These are phyloP conservation scores for Eriosoma lanigerum DNA, from an alignment of 1,140 invertebrate species.

Conservation along the genomic window DNA sequence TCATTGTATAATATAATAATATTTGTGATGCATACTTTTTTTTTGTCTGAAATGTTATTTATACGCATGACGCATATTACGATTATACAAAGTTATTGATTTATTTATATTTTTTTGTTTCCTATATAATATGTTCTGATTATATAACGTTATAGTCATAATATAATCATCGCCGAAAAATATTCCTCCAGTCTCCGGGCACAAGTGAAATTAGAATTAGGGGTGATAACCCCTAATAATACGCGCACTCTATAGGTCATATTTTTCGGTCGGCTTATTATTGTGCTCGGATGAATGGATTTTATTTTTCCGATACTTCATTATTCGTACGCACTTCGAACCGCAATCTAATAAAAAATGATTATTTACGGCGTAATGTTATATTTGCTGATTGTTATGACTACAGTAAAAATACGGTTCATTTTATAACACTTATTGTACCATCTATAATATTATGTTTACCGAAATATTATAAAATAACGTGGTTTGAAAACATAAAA, in stretches of 20 bases:
- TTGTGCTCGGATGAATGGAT: neutral
- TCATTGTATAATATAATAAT: too few relatives aligned
- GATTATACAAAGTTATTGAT: conserved; percentile 9
- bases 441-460: too few relatives aligned
- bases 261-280: neutral
- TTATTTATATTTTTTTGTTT: neutral
- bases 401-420: too few relatives aligned
- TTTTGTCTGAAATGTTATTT: neutral
- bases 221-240: neutral
- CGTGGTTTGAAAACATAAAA: too few relatives aligned
- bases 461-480: too few relatives aligned
- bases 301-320: neutral
- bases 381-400: too few relatives aligned
- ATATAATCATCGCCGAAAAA: neutral
- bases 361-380: too few relatives aligned
- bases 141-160: neutral
- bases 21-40: too few relatives aligned
- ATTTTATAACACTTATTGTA: too few relatives aligned
- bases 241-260: neutral
- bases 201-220: conserved; percentile 30
- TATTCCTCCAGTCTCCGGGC: neutral
- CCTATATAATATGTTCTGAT: neutral
- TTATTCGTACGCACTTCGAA: too few relatives aligned
- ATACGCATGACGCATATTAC: conserved; percentile 2
- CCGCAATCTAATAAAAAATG: too few relatives aligned